These are phyloP conservation scores for Chalcis sispes DNA, from an alignment of 2,888 invertebrate species.

Conservation along the genomic window DNA sequence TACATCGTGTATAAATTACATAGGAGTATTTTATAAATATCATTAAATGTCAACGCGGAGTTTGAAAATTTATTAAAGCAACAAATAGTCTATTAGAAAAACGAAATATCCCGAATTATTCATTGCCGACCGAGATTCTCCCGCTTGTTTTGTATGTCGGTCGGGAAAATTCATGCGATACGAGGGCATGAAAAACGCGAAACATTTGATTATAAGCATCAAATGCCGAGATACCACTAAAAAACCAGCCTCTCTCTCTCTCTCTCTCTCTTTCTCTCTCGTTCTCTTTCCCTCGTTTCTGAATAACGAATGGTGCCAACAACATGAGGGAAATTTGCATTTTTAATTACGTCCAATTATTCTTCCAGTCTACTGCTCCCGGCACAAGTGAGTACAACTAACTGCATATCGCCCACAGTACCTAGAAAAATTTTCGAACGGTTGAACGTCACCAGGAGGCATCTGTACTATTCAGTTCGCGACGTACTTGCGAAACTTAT, in stretches of 20 bases:
- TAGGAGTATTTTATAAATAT: too few species aligned
- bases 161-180: constrained; percentile 27
- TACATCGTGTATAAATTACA: too few species aligned
- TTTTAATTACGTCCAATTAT: constrained; percentile 56
- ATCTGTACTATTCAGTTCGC: not conserved
- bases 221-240: constrained; percentile 21
- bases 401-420: not conserved
- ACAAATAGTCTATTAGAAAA: constrained; percentile 46
- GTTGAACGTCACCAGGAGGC: constrained; percentile 10
- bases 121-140: constrained; percentile 15
- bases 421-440: constrained; percentile 31
- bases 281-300: constrained; percentile 30
- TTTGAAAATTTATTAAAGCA: constrained; percentile 49
- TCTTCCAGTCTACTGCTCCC: constrained; percentile 33
- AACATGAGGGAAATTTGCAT: constrained; percentile 47
- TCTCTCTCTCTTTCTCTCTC: too few species aligned
- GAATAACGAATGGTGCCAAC: constrained; percentile 46
- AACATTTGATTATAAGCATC: constrained; percentile 53
- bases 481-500: too few species aligned
- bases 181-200: constrained; percentile 40
- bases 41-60: too few species aligned
- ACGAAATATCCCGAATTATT: constrained; percentile 36
- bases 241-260: too few species aligned
- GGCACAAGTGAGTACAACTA: not conserved
- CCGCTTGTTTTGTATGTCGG: not conserved